A percentile compares a stretch with the other conserved stretches of the same genome.
Evolutionary conservation across 1,140 invertebrate species (phyloP).

Genomic region (Cheumatopsyche charites): DNA sequence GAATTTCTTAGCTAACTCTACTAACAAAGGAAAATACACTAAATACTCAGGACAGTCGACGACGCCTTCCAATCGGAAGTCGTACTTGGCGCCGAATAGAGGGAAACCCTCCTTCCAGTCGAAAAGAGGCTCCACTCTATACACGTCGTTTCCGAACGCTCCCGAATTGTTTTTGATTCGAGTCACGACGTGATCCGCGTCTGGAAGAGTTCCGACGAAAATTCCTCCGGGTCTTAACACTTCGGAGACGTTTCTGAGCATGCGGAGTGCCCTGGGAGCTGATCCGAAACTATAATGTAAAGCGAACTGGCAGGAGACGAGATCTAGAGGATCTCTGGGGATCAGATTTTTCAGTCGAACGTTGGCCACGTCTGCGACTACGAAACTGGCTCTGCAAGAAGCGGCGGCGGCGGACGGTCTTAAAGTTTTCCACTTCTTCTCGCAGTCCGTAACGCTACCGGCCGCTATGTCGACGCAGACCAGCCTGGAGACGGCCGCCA

Average conservation of each 20-base stretch:
- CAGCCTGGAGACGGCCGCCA: conserved; percentile 81
- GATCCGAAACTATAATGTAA: conserved; percentile 97
- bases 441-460: conserved; percentile 88
- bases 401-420: conserved; percentile 48
- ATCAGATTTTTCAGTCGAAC: conserved; percentile 76
- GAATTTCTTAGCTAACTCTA: conserved; percentile 81
- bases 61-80: conserved; percentile 94
- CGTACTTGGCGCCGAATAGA: conserved; percentile 95
- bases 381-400: conserved; percentile 81
- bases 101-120: conserved; percentile 74
- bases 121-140: conserved; percentile 79
- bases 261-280: conserved; percentile 86
- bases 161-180: conserved; percentile 65
- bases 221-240: conserved; percentile 87
- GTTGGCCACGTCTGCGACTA: conserved; percentile 89
- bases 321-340: conserved; percentile 79
- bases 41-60: conserved; percentile 99
- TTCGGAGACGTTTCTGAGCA: conserved; percentile 92
- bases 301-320: conserved; percentile 97
- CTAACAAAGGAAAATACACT: conserved; percentile 88
- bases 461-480: conserved; percentile 95
- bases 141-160: conserved; percentile 88
- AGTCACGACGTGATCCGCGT: conserved; percentile 88
- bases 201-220: conserved; percentile 96
- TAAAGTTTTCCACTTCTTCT: conserved; percentile 58